Evolutionary conservation across 2,888 invertebrate genomes (phyloP).

Genomic region (Amblyjoppa proteus): DNA sequence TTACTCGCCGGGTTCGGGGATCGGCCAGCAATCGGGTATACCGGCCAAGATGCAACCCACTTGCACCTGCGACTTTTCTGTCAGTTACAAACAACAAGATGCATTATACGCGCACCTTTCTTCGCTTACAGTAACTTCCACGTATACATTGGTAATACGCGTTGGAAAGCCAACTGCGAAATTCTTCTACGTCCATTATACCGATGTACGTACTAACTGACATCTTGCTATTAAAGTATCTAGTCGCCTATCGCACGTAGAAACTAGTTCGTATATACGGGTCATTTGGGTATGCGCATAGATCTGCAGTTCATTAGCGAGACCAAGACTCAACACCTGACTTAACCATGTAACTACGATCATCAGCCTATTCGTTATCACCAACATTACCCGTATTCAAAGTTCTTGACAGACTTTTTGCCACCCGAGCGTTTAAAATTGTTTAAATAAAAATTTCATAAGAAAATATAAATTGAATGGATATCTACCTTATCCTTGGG

Average conservation of each 20-base stretch:
- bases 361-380: conserved; percentile 9
- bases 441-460: no score
- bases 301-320: conserved; percentile 46
- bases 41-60: conserved; percentile 62
- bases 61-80: conserved; percentile 69
- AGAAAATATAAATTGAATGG: conserved; percentile 15
- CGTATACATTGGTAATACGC: conserved; percentile 34
- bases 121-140: conserved; percentile 22
- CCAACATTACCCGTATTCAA: conserved; percentile 57
- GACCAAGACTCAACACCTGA: conserved; percentile 52
- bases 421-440: neutral
- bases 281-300: conserved; percentile 63
- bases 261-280: conserved; percentile 58
- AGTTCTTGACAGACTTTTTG: neutral
- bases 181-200: neutral
- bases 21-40: conserved; percentile 60
- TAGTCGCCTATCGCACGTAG: conserved; percentile 44
- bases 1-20: conserved; percentile 34
- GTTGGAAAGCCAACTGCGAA: conserved; percentile 39
- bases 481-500: conserved; percentile 70
- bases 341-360: neutral
- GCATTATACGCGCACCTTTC: conserved; percentile 43
- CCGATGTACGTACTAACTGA: conserved; percentile 19
- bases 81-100: conserved; percentile 66
- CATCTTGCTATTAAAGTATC: conserved; percentile 45